These are phyloP conservation scores for Sebastes schlegelii DNA, from an alignment of 2,113 vertebrate genomes.

Conservation along the genomic window DNA sequence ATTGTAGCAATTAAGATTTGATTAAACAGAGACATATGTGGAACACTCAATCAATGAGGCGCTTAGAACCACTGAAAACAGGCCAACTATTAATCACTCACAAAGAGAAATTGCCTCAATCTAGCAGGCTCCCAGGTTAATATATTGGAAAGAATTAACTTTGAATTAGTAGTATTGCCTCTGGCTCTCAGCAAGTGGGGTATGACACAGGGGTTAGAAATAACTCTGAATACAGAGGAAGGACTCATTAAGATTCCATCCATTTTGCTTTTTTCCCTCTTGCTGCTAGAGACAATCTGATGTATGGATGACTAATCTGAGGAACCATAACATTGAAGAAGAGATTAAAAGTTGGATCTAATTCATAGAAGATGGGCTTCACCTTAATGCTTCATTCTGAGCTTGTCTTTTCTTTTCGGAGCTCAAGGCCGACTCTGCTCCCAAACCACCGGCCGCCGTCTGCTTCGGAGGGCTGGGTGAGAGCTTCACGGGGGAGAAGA, in stretches of 20 bases:
- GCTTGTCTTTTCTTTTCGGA: conserved; percentile 65
- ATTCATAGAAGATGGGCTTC: not conserved
- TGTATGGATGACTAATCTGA: not conserved
- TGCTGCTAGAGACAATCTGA: not conserved
- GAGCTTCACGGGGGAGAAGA: conserved; percentile 73
- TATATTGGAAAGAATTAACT: conserved; percentile 69
- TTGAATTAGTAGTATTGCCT: conserved; percentile 65
- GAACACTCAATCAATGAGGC: conserved; percentile 59
- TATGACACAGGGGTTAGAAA: conserved; percentile 63
- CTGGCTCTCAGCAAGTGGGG: conserved; percentile 54
- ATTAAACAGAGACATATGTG: conserved; percentile 62
- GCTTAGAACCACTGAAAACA: conserved; percentile 53
- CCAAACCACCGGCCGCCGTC: not conserved
- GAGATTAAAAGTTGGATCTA: conserved; percentile 3
- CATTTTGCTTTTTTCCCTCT: not conserved
- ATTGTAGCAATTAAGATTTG: conserved; percentile 66
- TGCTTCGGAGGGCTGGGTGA: conserved; percentile 36
- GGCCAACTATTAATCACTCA: conserved; percentile 53
- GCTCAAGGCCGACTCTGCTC: conserved; percentile 35
- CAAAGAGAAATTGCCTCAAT: conserved; percentile 64
- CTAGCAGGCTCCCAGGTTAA: conserved; percentile 43
- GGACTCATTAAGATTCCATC: conserved; percentile 39
- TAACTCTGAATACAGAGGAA: conserved; percentile 41
- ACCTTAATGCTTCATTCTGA: conserved; percentile 84
- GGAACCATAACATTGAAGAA: not conserved